These are phyloP conservation scores for Pampus argenteus DNA, from an alignment of 2,797 vertebrate species.

Conservation along the genomic window DNA sequence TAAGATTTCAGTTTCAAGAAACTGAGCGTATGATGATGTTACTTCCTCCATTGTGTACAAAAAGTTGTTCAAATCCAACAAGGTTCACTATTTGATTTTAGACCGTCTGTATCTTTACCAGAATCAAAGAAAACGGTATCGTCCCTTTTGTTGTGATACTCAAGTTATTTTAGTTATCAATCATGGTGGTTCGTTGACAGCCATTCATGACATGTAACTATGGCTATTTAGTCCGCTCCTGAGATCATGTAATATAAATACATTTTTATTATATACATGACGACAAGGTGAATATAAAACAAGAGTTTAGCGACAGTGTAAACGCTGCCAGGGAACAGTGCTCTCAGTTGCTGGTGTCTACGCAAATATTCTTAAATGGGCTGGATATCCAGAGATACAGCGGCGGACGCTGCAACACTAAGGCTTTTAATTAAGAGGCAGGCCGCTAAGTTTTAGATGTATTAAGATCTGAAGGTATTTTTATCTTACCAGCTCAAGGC, in stretches of 20 bases:
- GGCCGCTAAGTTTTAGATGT: slow-evolving; percentile 27
- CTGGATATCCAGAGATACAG: slow-evolving; percentile 32
- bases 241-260: slow-evolving; percentile 2
- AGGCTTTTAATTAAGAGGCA: slow-evolving; percentile 64
- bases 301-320: slow-evolving; percentile 19
- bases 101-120: background rate
- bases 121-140: background rate
- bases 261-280: slow-evolving; percentile 24
- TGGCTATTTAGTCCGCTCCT: background rate
- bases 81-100: slow-evolving; percentile 6
- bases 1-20: slow-evolving; percentile 54
- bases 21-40: slow-evolving; percentile 24
- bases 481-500: slow-evolving; percentile 36
- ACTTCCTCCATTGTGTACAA: background rate
- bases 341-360: slow-evolving; percentile 32
- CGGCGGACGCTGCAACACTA: slow-evolving; percentile 30
- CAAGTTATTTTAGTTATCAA: background rate
- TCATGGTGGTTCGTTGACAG: background rate
- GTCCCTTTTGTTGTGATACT: background rate
- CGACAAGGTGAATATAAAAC: slow-evolving; percentile 20
- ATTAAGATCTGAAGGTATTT: slow-evolving; percentile 41
- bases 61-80: slow-evolving; percentile 8
- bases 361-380: too few species aligned
- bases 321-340: slow-evolving; percentile 36
- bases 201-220: slow-evolving; percentile 11